Evolutionary conservation across 2,797 vertebrate genomes (phyloP).

Genomic region (Cynodonichthys magdalenae): DNA sequence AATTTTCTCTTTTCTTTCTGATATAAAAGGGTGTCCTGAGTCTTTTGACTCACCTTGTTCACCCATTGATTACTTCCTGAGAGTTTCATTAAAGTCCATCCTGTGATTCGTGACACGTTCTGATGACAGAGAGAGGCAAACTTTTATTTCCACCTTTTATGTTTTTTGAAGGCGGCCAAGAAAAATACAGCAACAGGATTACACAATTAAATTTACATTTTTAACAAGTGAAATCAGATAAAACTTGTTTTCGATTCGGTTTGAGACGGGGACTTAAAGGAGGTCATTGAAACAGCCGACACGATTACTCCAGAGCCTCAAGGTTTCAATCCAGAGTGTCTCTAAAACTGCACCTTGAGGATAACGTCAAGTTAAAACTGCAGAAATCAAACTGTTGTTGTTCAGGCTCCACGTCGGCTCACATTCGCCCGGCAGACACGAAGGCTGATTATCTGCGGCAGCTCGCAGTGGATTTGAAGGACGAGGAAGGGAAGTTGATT

Average conservation of each 20-base stretch:
- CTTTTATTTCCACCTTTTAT: no score
- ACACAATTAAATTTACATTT: not conserved
- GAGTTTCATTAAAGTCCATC: no score
- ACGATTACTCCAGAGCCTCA: constrained; percentile 6
- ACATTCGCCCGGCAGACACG: constrained; percentile 26
- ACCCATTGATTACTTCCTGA: no score
- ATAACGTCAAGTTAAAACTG: not conserved
- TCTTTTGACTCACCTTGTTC: no score
- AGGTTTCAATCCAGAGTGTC: not conserved
- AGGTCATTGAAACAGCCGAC: constrained; percentile 10
- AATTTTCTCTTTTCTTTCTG: no score
- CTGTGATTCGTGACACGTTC: no score
- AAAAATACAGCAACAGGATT: no score
- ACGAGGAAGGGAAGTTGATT: constrained; percentile 21
- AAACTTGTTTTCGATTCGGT: not conserved
- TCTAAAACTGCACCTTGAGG: not conserved
- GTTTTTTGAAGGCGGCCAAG: no score
- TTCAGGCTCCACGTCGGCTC: constrained; percentile 1
- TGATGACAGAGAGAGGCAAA: no score
- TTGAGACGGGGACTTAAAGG: not conserved
- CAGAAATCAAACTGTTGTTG: not conserved
- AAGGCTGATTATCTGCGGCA: constrained; percentile 43
- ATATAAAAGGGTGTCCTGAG: no score
- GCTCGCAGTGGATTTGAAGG: constrained; percentile 57
- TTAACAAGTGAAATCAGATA: not conserved